A percentile compares a stretch with the other conserved stretches of the same genome.
These are phyloP conservation scores for Iphiclides podalirius DNA, from an alignment of 2,888 invertebrate species.

Conservation along the genomic window DNA sequence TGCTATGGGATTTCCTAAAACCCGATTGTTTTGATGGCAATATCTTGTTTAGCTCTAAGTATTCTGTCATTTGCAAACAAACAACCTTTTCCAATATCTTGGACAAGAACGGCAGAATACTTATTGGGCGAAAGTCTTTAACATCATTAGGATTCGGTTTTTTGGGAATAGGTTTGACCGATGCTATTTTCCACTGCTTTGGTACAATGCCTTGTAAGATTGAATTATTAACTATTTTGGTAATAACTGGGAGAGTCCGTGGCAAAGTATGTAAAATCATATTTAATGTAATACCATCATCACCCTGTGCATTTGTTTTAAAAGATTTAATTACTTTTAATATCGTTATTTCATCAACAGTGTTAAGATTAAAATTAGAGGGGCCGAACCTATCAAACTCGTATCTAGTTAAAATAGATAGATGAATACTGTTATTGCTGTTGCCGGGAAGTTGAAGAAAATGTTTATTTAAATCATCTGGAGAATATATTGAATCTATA, in stretches of 20 bases:
- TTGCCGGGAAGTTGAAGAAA: neutral
- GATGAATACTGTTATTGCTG: neutral
- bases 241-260: neutral
- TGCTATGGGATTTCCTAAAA: neutral
- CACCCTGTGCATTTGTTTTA: too few species aligned
- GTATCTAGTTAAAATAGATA: neutral
- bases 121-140: constrained; percentile 2
- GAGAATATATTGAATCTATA: neutral
- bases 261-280: neutral
- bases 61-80: neutral
- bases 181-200: neutral
- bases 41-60: neutral
- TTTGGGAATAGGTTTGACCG: neutral
- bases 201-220: neutral
- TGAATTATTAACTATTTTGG: too few species aligned
- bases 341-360: neutral
- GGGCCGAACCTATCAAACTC: neutral
- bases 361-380: neutral
- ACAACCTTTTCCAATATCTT: constrained; percentile 4
- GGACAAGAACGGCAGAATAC: constrained; percentile 2
- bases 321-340: neutral
- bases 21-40: constrained; percentile 1
- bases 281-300: neutral
- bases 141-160: too few species aligned
- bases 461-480: constrained; percentile 4